Evolutionary conservation across 92 coral and sea anemone species (phyloP).

Genomic region (Epizoanthus ramosus): DNA sequence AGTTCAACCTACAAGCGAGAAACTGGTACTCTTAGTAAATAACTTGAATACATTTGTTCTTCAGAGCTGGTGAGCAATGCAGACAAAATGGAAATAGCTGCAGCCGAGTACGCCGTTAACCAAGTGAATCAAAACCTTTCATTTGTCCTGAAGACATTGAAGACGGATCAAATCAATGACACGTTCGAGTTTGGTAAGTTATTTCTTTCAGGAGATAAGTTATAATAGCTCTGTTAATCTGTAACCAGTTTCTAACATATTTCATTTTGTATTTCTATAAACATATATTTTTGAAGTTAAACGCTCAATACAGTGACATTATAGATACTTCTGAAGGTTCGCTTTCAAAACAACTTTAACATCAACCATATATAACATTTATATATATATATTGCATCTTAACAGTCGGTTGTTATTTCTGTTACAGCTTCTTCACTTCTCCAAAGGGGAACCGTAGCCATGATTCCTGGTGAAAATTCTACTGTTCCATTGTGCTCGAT

Average conservation of each 20-base stretch:
- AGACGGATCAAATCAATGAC: background rate
- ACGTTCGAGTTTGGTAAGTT: conserved; percentile 3
- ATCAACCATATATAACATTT: no score
- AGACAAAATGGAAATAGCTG: background rate
- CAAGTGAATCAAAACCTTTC: background rate
- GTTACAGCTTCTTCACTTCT: conserved; percentile 21
- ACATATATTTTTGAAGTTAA: no score
- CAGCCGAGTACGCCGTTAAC: conserved; percentile 9
- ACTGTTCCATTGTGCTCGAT: conserved; percentile 30
- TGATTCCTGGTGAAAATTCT: conserved; percentile 43
- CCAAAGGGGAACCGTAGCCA: conserved; percentile 27
- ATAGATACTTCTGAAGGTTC: no score
- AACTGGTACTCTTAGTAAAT: no score
- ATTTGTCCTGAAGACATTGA: background rate
- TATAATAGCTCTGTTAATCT: no score
- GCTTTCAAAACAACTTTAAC: no score
- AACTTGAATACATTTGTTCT: no score
- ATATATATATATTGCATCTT: no score
- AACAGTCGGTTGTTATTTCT: background rate
- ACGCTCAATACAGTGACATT: no score
- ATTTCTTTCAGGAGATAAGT: background rate
- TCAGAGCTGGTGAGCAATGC: background rate
- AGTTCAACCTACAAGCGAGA: no score
- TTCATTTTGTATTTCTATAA: no score
- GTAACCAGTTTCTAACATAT: no score